phyloP scores from a whole-genome alignment of 2,797 vertebrate species.

The Eptatretus atami region DNA sequence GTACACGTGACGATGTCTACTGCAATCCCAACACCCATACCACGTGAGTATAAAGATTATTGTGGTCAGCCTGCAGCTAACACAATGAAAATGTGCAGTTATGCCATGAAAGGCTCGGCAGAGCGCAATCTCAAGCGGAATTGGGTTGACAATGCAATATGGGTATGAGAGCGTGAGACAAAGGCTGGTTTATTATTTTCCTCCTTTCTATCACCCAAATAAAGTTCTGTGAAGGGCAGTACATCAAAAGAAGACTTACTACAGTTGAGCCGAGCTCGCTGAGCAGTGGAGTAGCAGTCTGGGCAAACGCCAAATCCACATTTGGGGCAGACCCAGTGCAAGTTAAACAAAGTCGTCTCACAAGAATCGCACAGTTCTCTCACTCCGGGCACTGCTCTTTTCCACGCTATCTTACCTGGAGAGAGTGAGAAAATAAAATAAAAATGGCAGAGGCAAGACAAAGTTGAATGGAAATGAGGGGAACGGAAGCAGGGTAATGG shows the following conservation, averaged over 20 bases:
- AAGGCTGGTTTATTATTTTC: slow-evolving; percentile 10
- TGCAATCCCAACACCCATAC: neutral
- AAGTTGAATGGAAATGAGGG: too few species aligned
- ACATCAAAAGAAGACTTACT: neutral
- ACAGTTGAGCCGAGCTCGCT: neutral
- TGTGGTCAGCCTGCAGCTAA: neutral
- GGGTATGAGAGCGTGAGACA: neutral
- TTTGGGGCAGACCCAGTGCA: slow-evolving; percentile 97
- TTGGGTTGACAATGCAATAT: neutral
- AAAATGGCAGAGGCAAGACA: too few species aligned
- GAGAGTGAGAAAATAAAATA: slow-evolving; percentile 4
- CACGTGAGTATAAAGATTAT: neutral
- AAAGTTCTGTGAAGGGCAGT: neutral
- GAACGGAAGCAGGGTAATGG: too few species aligned
- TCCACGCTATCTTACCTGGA: slow-evolving; percentile 95
- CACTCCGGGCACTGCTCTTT: slow-evolving; percentile 70
- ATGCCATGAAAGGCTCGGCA: neutral
- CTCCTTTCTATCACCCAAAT: slow-evolving; percentile 4
- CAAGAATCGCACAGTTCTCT: slow-evolving; percentile 97
- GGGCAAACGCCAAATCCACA: slow-evolving; percentile 93
- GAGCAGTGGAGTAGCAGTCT: slow-evolving; percentile 42
- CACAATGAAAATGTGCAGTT: neutral
- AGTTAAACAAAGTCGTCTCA: slow-evolving; percentile 92
- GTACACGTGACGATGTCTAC: neutral
- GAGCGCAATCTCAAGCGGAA: neutral